These are phyloP conservation scores for Volucella inanis DNA, from an alignment of 2,888 invertebrate genomes.

Conservation along the genomic window DNA sequence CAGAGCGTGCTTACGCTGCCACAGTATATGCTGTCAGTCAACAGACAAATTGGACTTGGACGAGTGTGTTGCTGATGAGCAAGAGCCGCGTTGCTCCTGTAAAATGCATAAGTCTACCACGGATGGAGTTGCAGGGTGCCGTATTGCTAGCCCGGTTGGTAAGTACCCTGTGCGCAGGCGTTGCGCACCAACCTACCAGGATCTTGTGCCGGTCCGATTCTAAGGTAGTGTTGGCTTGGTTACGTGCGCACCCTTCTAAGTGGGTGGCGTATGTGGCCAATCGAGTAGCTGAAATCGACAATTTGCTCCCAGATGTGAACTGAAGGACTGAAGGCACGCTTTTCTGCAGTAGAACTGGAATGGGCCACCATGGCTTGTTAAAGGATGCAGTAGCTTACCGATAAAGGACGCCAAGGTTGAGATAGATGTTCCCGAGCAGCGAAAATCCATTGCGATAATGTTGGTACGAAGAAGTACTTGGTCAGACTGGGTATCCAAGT, in stretches of 20 bases:
- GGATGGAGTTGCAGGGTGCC: constrained; percentile 16
- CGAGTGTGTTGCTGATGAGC: background rate
- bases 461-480: background rate
- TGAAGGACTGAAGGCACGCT: constrained; percentile 1
- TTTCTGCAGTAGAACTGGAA: constrained; percentile 19
- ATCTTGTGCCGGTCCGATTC: constrained; percentile 18
- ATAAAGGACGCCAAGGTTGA: background rate
- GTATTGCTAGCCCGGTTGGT: background rate
- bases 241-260: constrained; percentile 9
- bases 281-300: constrained; percentile 16
- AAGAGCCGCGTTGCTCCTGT: constrained; percentile 19
- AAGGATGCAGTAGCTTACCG: background rate
- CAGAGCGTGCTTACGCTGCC: constrained; percentile 24
- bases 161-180: background rate
- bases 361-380: background rate
- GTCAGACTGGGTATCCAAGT: constrained; percentile 16
- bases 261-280: constrained; percentile 17
- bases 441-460: constrained; percentile 1
- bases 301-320: constrained; percentile 8
- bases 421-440: background rate
- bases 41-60: background rate
- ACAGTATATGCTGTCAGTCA: constrained; percentile 3
- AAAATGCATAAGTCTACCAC: too few relatives aligned
- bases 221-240: constrained; percentile 13
- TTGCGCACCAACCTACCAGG: constrained; percentile 3